phyloP scores from a whole-genome alignment of 2,113 vertebrate species.

The Gobio gobio region DNA sequence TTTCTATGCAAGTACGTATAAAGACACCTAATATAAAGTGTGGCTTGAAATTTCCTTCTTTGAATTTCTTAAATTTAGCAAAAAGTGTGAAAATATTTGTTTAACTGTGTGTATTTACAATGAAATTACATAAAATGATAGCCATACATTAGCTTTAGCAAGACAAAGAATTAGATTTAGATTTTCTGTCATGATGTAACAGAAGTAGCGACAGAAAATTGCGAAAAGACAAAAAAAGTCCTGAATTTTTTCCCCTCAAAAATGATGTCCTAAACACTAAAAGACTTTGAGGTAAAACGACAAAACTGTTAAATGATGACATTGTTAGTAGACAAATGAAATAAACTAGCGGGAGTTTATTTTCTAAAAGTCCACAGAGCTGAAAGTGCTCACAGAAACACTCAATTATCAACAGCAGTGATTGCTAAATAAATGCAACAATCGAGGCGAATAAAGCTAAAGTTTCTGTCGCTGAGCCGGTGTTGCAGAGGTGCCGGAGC shows the following conservation, averaged over 20 bases:
- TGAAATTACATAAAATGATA: too few relatives aligned
- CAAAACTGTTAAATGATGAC: not conserved
- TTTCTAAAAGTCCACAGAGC: not conserved
- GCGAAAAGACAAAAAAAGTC: not conserved
- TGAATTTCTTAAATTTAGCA: not conserved
- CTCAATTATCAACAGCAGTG: slow-evolving; percentile 7
- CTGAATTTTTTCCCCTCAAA: not conserved
- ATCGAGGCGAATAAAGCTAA: not conserved
- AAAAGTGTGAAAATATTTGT: not conserved
- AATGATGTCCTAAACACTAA: not conserved
- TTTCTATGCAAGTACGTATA: too few relatives aligned
- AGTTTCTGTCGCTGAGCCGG: not conserved
- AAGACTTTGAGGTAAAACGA: not conserved
- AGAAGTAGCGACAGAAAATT: too few relatives aligned
- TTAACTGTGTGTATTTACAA: too few relatives aligned
- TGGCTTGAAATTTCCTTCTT: not conserved
- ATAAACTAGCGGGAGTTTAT: not conserved
- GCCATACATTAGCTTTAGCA: too few relatives aligned
- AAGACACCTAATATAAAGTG: too few relatives aligned
- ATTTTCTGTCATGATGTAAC: too few relatives aligned
- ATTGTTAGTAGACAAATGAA: not conserved
- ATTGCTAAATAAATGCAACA: slow-evolving; percentile 25
- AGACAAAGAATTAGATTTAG: too few relatives aligned
- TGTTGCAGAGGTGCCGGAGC: slow-evolving; percentile 8
- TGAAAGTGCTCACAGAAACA: not conserved